phyloP scores from a whole-genome alignment of 2,888 invertebrate genomes.

The Philaethria dido region DNA sequence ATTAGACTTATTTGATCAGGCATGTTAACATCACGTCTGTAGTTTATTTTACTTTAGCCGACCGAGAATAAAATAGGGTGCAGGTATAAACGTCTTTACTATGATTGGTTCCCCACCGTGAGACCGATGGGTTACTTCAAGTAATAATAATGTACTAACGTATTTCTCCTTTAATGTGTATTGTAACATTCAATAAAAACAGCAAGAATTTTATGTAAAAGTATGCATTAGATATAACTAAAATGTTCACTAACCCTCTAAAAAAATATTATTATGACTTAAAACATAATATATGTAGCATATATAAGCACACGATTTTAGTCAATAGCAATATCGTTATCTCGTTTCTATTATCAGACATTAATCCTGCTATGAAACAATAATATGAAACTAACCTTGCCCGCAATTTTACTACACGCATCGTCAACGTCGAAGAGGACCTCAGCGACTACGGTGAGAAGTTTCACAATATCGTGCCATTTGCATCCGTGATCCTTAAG shows the following conservation, averaged over 20 bases:
- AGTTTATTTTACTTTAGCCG: conserved; percentile 32
- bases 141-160: conserved; percentile 24
- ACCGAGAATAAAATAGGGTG: conserved; percentile 47
- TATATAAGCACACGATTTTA: conserved; percentile 21
- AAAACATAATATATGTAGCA: background rate
- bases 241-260: background rate
- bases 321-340: conserved; percentile 26
- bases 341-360: conserved; percentile 21
- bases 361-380: conserved; percentile 32
- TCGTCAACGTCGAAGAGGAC: conserved; percentile 78
- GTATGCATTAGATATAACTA: background rate
- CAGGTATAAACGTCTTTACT: conserved; percentile 61
- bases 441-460: conserved; percentile 73
- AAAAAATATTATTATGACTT: background rate
- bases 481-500: conserved; percentile 79
- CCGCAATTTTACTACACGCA: conserved; percentile 67
- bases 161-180: background rate
- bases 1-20: conserved; percentile 2
- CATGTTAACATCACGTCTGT: conserved; percentile 39
- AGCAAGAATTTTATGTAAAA: background rate
- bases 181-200: background rate
- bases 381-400: conserved; percentile 71
- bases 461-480: conserved; percentile 78
- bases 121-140: conserved; percentile 9
- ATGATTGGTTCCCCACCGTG: conserved; percentile 48